Conservation (phyloP, 2,888 invertebrate species). For the Helobdella robusta region DNA sequence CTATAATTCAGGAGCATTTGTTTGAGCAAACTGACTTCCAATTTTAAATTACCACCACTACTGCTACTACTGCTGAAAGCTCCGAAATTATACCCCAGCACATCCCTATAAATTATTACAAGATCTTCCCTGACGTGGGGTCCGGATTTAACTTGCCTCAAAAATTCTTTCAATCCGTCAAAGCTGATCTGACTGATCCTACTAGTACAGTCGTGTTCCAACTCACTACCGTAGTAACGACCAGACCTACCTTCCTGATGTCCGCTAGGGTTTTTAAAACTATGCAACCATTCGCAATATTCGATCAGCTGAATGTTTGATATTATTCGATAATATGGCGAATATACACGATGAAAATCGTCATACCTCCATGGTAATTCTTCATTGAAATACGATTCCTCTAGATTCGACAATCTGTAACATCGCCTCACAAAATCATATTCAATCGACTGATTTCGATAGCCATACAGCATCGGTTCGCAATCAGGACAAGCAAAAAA, state of each 20-base stretch:
- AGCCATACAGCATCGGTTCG: conserved; percentile 33
- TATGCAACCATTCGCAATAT: conserved; percentile 16
- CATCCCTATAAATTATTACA: conserved; percentile 3
- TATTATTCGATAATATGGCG: conserved; percentile 28
- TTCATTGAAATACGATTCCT: conserved; percentile 23
- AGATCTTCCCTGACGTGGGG: conserved; percentile 10
- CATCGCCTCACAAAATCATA: conserved; percentile 30
- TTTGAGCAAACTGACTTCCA: no score
- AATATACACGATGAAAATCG: conserved; percentile 29
- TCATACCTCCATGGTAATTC: conserved; percentile 29
- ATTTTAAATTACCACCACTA: background rate
- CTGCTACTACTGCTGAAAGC: background rate
- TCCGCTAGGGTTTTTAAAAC: background rate
- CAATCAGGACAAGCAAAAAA: conserved; percentile 23
- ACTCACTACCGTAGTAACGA: background rate
- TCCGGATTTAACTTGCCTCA: conserved; percentile 6
- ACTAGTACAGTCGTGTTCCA: background rate
- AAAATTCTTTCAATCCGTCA: conserved; percentile 17
- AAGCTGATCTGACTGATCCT: no score
- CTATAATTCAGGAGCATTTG: no score
- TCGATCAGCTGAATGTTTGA: conserved; percentile 11
- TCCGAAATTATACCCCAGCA: background rate
- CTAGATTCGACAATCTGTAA: conserved; percentile 22
- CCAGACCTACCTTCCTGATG: background rate
- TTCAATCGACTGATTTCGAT: conserved; percentile 33